Base-by-base conservation (phyloP, 2,113 vertebrate species). In the Cinclus cinclus region DNA sequence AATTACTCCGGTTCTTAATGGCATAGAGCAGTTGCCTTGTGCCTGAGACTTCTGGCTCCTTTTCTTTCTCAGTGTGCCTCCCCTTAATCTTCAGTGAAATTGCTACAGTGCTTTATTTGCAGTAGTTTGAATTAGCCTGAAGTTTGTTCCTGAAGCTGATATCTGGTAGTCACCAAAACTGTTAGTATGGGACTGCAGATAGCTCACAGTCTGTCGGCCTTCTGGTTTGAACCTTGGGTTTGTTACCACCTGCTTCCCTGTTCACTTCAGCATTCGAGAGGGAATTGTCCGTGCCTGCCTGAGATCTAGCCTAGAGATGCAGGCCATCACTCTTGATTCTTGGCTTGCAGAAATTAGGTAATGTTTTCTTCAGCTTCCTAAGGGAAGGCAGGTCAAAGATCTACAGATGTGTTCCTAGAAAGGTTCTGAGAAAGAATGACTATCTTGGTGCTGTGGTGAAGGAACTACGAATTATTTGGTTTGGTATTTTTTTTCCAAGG, bases 201-300 rank as follows among this genome's bases (percentile, higher is more conserved):
- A 62, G 22, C 23, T 78, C 0, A 0, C 17, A 46, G 37, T 33
- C 15, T 35, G 22, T 24, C 41, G n/a, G 59, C 33, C 20, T 53
- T 24, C 25, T 56, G 60, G 9, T 42, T 11, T 53, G 42, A 37
- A 49, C 7, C 5, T 13, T 28, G 52, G 7, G 7, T 39, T 47
- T 65, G 31, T 56, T 50, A 8, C 15, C 5, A 1, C 12, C 39
- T 39, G 35, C 37, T 60, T 71, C 19, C 25, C 30, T 65, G 14
- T 39, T 46, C 0, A 0, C 42, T 19, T 39, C 1, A 11, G 44
- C 2, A 0, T 30, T 6, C 3, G 4, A 27, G 73, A 35, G 64
- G 23, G 56, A 60, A 9, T 21, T 46, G 16, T 35, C 5, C 1
- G 6, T 1, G 7, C 39, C 39, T 14, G 0, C 33, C 19, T 41